phyloP scores from a whole-genome alignment of 2,888 invertebrate genomes.

The Beris chalybata region DNA sequence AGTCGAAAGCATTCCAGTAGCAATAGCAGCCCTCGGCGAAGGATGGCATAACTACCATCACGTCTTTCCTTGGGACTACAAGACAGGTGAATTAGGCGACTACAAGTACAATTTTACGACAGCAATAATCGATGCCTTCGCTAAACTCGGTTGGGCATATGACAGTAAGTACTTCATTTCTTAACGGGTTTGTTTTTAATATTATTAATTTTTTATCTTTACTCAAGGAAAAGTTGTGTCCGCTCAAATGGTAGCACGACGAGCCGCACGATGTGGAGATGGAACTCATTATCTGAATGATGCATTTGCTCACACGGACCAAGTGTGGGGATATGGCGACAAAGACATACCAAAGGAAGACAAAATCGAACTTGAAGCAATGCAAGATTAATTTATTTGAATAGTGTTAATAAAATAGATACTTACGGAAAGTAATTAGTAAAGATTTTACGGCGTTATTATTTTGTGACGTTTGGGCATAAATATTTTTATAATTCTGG shows the following conservation, averaged over 20 bases:
- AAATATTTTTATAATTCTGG: too few species aligned
- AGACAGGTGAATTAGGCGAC: conserved; percentile 68
- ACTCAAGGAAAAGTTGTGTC: conserved; percentile 62
- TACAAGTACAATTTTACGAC: conserved; percentile 74
- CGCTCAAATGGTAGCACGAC: conserved; percentile 60
- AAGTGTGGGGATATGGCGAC: conserved; percentile 69
- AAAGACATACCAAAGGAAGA: conserved; percentile 62
- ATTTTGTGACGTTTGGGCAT: too few species aligned
- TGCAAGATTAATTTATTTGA: conserved; percentile 54
- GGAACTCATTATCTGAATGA: conserved; percentile 58
- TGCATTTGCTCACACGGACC: conserved; percentile 51
- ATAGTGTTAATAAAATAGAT: too few species aligned
- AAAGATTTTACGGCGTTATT: too few species aligned
- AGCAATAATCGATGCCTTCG: conserved; percentile 76
- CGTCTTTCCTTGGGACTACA: conserved; percentile 71
- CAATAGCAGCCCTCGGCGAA: conserved; percentile 76
- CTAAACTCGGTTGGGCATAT: conserved; percentile 79
- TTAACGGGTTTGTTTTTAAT: background rate
- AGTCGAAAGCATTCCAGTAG: conserved; percentile 71
- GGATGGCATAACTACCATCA: conserved; percentile 87
- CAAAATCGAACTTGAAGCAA: conserved; percentile 59
- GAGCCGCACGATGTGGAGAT: conserved; percentile 64
- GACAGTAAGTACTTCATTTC: conserved; percentile 61
- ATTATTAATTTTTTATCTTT: conserved; percentile 9
- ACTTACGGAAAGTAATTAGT: too few species aligned